Percentiles rank a stretch among this genome's conserved stretches.
phyloP scores from a whole-genome alignment of 2,113 vertebrate species.

The Spermophilus dauricus region DNA sequence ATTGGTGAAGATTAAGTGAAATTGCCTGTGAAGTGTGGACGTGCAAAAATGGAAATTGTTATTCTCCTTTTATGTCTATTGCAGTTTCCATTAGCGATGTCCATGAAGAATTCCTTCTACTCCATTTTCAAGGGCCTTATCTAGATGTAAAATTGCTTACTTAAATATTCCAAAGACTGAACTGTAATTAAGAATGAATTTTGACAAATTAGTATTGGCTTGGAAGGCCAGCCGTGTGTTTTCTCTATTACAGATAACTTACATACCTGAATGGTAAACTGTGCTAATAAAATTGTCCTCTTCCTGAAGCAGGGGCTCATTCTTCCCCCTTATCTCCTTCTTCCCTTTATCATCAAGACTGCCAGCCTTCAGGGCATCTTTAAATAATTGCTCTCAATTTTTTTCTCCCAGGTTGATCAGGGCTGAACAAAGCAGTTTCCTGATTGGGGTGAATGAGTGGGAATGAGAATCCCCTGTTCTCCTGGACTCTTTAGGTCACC shows the following conservation, averaged over 20 bases:
- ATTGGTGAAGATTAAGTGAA: slow-evolving; percentile 13
- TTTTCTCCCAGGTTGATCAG: background rate
- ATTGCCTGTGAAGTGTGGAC: background rate
- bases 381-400: background rate
- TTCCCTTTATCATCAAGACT: background rate
- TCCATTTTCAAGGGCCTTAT: background rate
- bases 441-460: background rate
- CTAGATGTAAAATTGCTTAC: background rate
- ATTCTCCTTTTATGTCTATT: background rate
- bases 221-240: background rate
- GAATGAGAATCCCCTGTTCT: background rate
- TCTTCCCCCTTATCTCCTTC: background rate
- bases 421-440: background rate
- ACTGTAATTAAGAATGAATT: background rate
- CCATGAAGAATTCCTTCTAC: slow-evolving; percentile 30
- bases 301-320: background rate
- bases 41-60: background rate
- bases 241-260: background rate
- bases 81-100: background rate
- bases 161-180: background rate
- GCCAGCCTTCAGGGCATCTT: background rate
- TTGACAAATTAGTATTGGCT: background rate
- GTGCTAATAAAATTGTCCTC: background rate
- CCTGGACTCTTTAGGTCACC: background rate
- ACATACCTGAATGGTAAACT: background rate